Percentiles rank a stretch among this genome's conserved stretches.
Evolutionary conservation across 2,888 invertebrate genomes (phyloP).

Genomic region (Heptascelio sp.): DNA sequence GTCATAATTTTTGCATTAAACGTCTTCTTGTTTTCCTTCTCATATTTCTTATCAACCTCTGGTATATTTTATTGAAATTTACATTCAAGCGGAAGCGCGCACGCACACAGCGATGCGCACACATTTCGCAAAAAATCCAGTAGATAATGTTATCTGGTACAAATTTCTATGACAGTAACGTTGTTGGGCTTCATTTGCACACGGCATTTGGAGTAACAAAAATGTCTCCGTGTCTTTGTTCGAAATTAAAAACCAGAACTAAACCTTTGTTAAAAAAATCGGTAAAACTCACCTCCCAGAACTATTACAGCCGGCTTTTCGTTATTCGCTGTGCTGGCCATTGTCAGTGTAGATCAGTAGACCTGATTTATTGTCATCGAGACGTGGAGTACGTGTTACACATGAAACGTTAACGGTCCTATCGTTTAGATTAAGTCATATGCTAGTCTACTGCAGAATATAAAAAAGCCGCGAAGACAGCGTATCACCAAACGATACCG

Average conservation of each 20-base stretch:
- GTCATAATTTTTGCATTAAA: too few species aligned
- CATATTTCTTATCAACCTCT: conserved; percentile 1
- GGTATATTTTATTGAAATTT: conserved; percentile 20
- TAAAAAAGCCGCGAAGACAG: too few species aligned
- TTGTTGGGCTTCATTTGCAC: too few species aligned
- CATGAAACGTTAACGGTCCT: too few species aligned
- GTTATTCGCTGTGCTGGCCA: conserved; percentile 79
- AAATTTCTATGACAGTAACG: conserved; percentile 25
- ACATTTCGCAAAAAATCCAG: neutral
- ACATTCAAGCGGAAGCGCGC: conserved; percentile 19
- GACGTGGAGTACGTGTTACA: too few species aligned
- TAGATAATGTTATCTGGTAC: conserved; percentile 37
- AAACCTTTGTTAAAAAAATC: neutral
- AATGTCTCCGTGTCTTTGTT: too few species aligned
- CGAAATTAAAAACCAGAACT: neutral
- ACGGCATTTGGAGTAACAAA: too few species aligned
- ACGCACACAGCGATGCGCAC: neutral
- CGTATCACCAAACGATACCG: too few species aligned
- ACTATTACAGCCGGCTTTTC: conserved; percentile 81
- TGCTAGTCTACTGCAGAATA: too few species aligned
- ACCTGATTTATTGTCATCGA: conserved; percentile 42
- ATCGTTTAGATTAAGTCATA: too few species aligned
- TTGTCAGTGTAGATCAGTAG: conserved; percentile 70
- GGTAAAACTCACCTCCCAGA: conserved; percentile 79
- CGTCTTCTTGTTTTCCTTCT: too few species aligned